Percentiles rank a stretch among this genome's conserved stretches.
These are phyloP conservation scores for Heteronetta atricapilla DNA, from an alignment of 2,113 vertebrate species.

Conservation along the genomic window DNA sequence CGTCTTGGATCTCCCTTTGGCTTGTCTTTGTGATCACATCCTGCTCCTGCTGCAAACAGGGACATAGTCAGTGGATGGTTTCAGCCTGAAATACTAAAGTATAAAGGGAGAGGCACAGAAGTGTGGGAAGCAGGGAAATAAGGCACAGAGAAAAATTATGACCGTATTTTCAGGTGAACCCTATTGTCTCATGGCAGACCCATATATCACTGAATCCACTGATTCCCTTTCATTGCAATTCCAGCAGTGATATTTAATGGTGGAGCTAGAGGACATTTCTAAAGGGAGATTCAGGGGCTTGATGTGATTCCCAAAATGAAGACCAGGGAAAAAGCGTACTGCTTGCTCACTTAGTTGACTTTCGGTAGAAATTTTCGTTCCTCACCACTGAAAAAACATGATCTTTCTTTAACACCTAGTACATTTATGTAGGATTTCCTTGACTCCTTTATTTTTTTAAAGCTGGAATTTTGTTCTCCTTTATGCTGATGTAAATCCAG, in stretches of 20 bases:
- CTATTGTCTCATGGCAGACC: constrained; percentile 14
- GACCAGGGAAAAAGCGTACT: neutral
- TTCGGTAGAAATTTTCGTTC: constrained; percentile 8
- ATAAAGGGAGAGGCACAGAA: neutral
- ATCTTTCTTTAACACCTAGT: constrained; percentile 9
- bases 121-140: neutral
- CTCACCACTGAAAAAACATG: neutral
- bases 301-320: constrained; percentile 16
- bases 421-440: constrained; percentile 17
- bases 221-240: constrained; percentile 27
- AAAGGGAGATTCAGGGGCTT: constrained; percentile 20
- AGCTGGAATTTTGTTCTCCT: neutral
- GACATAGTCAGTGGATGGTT: neutral
- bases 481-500: neutral
- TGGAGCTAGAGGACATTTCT: constrained; percentile 17
- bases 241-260: constrained; percentile 29
- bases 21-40: neutral
- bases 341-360: constrained; percentile 41
- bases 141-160: constrained; percentile 31
- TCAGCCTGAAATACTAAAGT: neutral
- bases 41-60: fast-evolving
- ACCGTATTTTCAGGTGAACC: constrained; percentile 17
- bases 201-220: constrained; percentile 5
- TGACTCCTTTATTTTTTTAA: neutral
- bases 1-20: neutral